phyloP scores from a whole-genome alignment of 2,797 vertebrate genomes.

The Tinamus major region DNA sequence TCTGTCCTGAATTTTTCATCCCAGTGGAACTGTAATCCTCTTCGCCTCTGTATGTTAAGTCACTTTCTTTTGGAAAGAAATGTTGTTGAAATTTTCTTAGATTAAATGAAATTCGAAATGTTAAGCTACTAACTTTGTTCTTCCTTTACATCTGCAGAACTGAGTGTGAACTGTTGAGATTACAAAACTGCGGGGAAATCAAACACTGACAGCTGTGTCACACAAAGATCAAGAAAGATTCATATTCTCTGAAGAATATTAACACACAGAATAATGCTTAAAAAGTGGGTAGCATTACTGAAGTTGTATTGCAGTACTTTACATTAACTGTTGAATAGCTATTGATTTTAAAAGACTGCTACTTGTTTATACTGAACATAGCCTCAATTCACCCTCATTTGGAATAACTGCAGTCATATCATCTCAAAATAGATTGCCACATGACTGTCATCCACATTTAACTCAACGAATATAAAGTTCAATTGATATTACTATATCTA shows the following conservation, averaged over 20 bases:
- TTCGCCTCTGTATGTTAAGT: not conserved
- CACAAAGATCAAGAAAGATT: conserved; percentile 85
- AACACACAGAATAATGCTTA: conserved; percentile 83
- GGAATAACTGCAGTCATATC: not conserved
- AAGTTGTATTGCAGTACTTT: not conserved
- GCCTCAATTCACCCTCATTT: not conserved
- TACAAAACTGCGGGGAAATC: conserved; percentile 83
- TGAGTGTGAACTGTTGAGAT: conserved; percentile 76
- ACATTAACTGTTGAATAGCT: not conserved
- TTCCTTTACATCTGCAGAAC: not conserved
- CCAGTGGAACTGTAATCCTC: not conserved
- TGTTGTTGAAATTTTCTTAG: not conserved
- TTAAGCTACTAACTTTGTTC: not conserved
- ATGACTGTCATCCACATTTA: not conserved
- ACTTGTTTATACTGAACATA: not conserved
- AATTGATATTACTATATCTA: not conserved
- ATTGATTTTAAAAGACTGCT: not conserved
- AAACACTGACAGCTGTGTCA: conserved; percentile 46
- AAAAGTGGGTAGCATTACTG: conserved; percentile 67
- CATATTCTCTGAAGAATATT: conserved; percentile 82
- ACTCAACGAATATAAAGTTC: not conserved
- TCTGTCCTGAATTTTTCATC: not conserved
- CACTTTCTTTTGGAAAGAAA: conserved; percentile 4
- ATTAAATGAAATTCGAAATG: not conserved
- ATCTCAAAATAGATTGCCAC: not conserved